These are phyloP conservation scores for Copsychus sechellarum DNA, from an alignment of 2,113 vertebrate species.

Conservation along the genomic window DNA sequence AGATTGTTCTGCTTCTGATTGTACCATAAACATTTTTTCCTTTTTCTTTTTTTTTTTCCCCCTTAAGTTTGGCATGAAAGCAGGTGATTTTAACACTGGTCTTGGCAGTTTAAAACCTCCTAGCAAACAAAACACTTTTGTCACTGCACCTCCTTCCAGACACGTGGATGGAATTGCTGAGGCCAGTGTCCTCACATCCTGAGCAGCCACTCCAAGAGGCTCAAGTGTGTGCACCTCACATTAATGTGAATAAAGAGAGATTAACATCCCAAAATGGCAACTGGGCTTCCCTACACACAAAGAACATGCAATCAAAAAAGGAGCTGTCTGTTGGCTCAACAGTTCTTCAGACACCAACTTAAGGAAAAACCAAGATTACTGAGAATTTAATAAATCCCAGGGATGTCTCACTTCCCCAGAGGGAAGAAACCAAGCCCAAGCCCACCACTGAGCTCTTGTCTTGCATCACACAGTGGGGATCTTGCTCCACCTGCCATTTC, in stretches of 20 bases:
- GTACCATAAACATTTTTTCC: neutral
- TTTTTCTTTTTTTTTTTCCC: neutral
- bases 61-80: neutral
- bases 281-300: neutral
- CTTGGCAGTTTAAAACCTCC: conserved; percentile 10
- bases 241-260: neutral
- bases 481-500: neutral
- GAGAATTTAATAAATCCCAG: neutral
- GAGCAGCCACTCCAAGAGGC: neutral
- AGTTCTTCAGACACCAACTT: neutral
- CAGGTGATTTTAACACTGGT: neutral
- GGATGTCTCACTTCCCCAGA: neutral
- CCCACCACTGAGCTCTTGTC: neutral
- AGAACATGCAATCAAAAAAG: neutral
- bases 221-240: neutral
- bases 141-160: neutral
- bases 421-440: neutral
- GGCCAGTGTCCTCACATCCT: neutral
- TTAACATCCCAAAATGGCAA: neutral
- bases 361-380: neutral
- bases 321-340: neutral
- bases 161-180: neutral
- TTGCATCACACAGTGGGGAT: neutral
- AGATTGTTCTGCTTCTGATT: neutral
- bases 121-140: neutral